Conservation (phyloP, 2,888 invertebrate genomes). For the Drosophila differens region DNA sequence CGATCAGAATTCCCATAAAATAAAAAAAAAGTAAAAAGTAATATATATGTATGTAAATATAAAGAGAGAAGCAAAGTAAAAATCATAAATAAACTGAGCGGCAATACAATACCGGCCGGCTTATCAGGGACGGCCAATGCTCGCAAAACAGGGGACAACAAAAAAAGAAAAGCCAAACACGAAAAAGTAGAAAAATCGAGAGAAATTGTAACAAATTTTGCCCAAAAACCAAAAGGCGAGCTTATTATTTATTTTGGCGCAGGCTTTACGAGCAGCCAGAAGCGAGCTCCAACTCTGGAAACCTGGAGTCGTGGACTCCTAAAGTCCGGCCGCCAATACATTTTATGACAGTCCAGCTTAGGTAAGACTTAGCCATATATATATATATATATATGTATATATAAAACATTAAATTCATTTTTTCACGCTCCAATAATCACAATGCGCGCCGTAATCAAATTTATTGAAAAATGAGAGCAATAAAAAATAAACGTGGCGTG, state of each 20-base stretch:
- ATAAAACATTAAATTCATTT: constrained; percentile 75
- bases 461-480: constrained; percentile 77
- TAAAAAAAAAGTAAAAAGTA: constrained; percentile 24
- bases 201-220: constrained; percentile 49
- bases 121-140: constrained; percentile 70
- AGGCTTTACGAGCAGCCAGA: constrained; percentile 72
- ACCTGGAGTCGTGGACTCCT: constrained; percentile 16
- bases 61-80: constrained; percentile 41
- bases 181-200: constrained; percentile 28
- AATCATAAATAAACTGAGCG: constrained; percentile 71
- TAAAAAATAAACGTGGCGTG: constrained; percentile 57
- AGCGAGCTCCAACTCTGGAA: constrained; percentile 26
- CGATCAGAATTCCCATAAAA: constrained; percentile 53
- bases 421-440: constrained; percentile 81
- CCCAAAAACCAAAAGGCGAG: constrained; percentile 51
- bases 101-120: constrained; percentile 45
- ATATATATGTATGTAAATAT: constrained; percentile 20
- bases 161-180: not conserved
- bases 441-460: constrained; percentile 79
- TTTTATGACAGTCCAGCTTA: constrained; percentile 75
- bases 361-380: constrained; percentile 31
- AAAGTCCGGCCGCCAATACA: constrained; percentile 56
- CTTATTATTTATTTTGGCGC: constrained; percentile 81
- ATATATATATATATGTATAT: not conserved
- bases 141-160: constrained; percentile 30